These are phyloP conservation scores for Lobophora halterata DNA, from an alignment of 2,888 invertebrate species.

Conservation along the genomic window DNA sequence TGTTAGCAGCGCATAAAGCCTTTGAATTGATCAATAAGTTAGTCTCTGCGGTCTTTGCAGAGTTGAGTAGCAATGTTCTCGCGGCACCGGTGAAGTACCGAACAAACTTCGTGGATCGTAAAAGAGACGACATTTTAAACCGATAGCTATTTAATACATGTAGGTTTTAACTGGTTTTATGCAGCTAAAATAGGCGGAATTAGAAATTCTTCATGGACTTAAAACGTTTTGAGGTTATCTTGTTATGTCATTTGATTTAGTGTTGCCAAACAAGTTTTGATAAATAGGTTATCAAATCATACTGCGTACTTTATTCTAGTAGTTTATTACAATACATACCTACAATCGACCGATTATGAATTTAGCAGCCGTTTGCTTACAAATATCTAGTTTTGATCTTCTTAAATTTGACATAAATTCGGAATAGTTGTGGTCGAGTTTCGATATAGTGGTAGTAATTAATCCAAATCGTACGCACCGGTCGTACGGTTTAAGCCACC, in stretches of 20 bases:
- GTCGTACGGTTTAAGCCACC: too few relatives aligned
- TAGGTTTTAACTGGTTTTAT: conserved; percentile 24
- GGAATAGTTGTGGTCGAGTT: too few relatives aligned
- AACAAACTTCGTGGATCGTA: conserved; percentile 87
- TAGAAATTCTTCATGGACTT: conserved; percentile 7
- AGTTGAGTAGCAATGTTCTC: conserved; percentile 83
- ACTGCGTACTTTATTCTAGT: too few relatives aligned
- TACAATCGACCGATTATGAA: too few relatives aligned
- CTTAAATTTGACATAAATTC: too few relatives aligned
- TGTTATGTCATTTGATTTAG: conserved; percentile 54
- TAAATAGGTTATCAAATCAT: too few relatives aligned
- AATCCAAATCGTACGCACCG: too few relatives aligned
- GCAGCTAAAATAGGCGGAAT: conserved; percentile 17
- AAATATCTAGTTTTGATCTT: too few relatives aligned
- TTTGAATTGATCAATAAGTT: conserved; percentile 73
- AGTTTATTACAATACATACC: too few relatives aligned
- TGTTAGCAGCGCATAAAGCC: conserved; percentile 59
- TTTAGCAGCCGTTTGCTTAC: too few relatives aligned
- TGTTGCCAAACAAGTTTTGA: too few relatives aligned
- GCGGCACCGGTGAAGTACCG: conserved; percentile 87
- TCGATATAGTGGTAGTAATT: too few relatives aligned
- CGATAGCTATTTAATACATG: conserved; percentile 27
- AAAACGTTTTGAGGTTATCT: conserved; percentile 54
- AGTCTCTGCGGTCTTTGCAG: conserved; percentile 83
- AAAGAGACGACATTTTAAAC: conserved; percentile 82